A percentile compares a stretch with the other conserved stretches of the same genome.
Conservation (phyloP, 2,113 vertebrate genomes). For the Rutilus rutilus region DNA sequence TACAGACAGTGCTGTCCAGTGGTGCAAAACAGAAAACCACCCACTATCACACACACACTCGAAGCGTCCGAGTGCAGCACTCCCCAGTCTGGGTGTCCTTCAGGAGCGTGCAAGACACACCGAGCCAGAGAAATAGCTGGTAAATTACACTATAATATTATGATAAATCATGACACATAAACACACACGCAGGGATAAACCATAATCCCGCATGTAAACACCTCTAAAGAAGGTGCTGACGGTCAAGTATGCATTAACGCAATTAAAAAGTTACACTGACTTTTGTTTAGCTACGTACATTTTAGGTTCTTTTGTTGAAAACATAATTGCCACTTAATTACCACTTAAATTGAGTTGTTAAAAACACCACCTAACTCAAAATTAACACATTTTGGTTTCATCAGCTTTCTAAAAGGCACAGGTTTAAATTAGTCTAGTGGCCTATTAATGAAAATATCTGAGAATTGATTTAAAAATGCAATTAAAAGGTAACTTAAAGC, state of each 20-base stretch:
- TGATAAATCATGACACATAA: not conserved
- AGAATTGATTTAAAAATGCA: no score
- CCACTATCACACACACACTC: constrained; percentile 21
- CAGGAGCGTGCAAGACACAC: constrained; percentile 3
- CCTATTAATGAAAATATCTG: no score
- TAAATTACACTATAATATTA: not conserved
- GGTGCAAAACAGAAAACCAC: not conserved
- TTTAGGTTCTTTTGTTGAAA: not conserved
- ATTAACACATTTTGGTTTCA: no score
- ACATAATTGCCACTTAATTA: not conserved
- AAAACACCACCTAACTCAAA: no score
- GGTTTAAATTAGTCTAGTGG: not conserved
- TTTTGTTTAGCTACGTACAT: not conserved
- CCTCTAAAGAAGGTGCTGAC: constrained; percentile 4
- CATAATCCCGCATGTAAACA: not conserved
- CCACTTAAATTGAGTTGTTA: not conserved
- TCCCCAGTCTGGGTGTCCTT: constrained; percentile 38
- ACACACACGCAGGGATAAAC: not conserved
- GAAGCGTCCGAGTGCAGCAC: constrained; percentile 3
- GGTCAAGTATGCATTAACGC: not conserved
- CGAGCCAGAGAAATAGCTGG: not conserved
- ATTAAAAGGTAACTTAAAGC: no score
- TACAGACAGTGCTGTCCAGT: not conserved
- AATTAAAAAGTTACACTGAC: not conserved
- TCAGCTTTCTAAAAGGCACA: not conserved